Percentiles rank a stretch among this genome's conserved stretches.
phyloP scores from a whole-genome alignment of 2,888 invertebrate genomes.

The Subacronicta megacephala region DNA sequence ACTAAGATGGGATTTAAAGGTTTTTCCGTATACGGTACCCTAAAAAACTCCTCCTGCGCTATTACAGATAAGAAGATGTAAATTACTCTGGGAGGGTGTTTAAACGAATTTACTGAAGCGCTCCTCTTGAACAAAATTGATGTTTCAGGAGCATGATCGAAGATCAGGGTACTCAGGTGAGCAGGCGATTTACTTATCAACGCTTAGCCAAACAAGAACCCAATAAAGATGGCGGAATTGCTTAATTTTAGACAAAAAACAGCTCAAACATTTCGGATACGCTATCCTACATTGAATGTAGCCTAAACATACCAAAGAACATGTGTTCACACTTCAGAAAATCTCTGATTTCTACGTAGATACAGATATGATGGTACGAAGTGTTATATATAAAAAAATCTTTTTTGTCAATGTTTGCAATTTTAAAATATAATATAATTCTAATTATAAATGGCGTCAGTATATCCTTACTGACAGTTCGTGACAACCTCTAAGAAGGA shows the following conservation, averaged over 20 bases:
- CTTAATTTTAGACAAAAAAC: slow-evolving; percentile 19
- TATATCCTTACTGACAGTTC: no score
- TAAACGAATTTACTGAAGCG: slow-evolving; percentile 76
- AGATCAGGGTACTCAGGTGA: slow-evolving; percentile 51
- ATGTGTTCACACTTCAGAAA: no score
- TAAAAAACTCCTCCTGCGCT: slow-evolving; percentile 72
- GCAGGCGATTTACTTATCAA: slow-evolving; percentile 46
- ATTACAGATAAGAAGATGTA: slow-evolving; percentile 83
- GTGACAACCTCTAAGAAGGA: no score
- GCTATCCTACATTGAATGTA: no score
- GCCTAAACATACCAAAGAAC: no score
- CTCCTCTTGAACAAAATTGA: slow-evolving; percentile 80
- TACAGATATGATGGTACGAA: no score
- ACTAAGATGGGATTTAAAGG: slow-evolving; percentile 35
- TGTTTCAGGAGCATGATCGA: slow-evolving; percentile 67
- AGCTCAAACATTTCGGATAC: background rate
- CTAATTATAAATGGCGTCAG: no score
- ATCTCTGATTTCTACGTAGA: no score
- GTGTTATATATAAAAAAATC: no score
- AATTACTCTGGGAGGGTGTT: slow-evolving; percentile 78
- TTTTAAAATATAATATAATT: no score
- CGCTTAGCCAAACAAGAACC: slow-evolving; percentile 29
- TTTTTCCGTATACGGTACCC: slow-evolving; percentile 39
- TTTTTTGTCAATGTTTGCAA: no score
- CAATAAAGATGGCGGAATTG: slow-evolving; percentile 27